A percentile compares a stretch with the other conserved stretches of the same genome.
phyloP scores from a whole-genome alignment of 2,113 vertebrate genomes.

The Coryphaenoides rupestris region DNA sequence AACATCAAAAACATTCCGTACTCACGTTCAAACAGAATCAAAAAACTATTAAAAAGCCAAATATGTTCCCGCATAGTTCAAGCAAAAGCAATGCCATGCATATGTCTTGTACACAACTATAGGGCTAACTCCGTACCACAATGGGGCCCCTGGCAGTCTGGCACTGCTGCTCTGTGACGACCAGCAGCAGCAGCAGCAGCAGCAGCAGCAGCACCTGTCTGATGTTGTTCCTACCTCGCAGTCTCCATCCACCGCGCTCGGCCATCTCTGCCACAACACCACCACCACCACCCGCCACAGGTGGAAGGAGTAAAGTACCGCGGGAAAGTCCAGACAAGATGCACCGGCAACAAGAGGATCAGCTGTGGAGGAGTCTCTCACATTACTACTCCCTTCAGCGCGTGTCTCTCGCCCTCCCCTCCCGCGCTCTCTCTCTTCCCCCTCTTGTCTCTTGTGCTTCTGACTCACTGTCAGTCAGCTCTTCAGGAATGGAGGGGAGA shows the following conservation, averaged over 20 bases:
- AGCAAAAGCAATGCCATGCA: too few species aligned
- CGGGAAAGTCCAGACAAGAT: constrained; percentile 9
- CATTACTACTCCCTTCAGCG: constrained; percentile 35
- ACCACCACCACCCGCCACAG: not conserved
- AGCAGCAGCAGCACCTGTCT: constrained; percentile 11
- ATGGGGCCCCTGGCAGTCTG: not conserved
- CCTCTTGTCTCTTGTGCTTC: too few species aligned
- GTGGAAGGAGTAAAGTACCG: constrained; percentile 15
- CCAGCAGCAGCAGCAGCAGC: not conserved
- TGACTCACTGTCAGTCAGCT: too few species aligned
- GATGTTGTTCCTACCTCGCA: constrained; percentile 65
- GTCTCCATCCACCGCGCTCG: constrained; percentile 48
- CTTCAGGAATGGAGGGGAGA: constrained; percentile 43
- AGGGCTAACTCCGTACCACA: not conserved
- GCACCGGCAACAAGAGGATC: constrained; percentile 20
- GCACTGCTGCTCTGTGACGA: constrained; percentile 10
- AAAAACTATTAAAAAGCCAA: too few species aligned
- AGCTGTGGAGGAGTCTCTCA: constrained; percentile 17
- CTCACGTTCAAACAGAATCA: too few species aligned
- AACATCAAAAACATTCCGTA: too few species aligned
- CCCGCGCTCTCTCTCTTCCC: too few species aligned
- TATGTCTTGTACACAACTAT: too few species aligned
- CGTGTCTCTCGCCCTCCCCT: constrained; percentile 11
- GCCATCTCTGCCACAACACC: constrained; percentile 48
- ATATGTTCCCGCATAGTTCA: too few species aligned